Evolutionary conservation across 2,888 invertebrate genomes (phyloP).

Genomic region (Tetragonisca angustula): DNA sequence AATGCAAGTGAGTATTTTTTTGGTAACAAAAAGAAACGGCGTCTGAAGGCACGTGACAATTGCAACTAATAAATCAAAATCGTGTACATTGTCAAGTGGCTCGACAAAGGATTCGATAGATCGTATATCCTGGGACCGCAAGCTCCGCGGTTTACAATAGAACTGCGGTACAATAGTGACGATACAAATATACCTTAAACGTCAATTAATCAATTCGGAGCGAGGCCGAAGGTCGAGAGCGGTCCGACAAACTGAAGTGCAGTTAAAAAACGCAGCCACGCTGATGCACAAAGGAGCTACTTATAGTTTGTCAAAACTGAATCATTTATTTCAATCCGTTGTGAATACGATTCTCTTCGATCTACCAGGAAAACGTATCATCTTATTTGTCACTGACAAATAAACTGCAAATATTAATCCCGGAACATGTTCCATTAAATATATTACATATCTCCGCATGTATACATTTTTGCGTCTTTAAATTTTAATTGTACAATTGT

Average conservation of each 20-base stretch:
- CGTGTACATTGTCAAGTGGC: conserved; percentile 53
- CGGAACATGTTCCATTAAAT: not conserved
- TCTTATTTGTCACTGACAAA: not conserved
- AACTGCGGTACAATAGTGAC: conserved; percentile 67
- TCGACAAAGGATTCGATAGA: conserved; percentile 59
- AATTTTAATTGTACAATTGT: not conserved
- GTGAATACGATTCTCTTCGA: not conserved
- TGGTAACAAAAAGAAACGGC: conserved; percentile 3
- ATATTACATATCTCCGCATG: not conserved
- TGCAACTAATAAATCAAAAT: conserved; percentile 69
- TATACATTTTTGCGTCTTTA: not conserved
- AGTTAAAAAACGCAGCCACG: conserved; percentile 36
- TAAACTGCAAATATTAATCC: not conserved
- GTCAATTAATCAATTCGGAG: conserved; percentile 77
- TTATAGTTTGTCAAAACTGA: conserved; percentile 62
- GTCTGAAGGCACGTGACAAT: conserved; percentile 32
- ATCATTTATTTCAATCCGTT: conserved; percentile 31
- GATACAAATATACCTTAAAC: conserved; percentile 74
- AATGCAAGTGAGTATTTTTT: not conserved
- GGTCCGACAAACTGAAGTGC: conserved; percentile 56
- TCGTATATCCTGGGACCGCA: conserved; percentile 52
- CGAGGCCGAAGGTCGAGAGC: conserved; percentile 71
- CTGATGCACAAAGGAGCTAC: conserved; percentile 38
- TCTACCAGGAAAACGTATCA: not conserved
- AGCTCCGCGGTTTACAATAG: conserved; percentile 67